Base-by-base conservation (phyloP, 2,113 vertebrate genomes). In the Mustela nigripes region DNA sequence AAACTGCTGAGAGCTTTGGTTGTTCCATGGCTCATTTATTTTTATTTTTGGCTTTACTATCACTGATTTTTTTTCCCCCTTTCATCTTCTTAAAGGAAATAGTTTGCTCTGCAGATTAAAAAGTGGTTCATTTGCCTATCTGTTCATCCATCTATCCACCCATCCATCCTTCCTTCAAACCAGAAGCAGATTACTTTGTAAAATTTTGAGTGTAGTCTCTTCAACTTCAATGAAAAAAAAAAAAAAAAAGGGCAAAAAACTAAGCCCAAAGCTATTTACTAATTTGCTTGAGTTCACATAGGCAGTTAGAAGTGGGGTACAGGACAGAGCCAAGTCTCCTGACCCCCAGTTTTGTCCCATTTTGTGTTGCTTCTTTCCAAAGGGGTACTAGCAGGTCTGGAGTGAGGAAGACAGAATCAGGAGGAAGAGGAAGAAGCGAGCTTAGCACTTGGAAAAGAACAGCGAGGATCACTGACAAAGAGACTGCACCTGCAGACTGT, bases 21-120 rank as follows among this genome's bases (percentile, higher is more conserved):
- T 71, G 39, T 76, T 63, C 11, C 33, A 24, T 3, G 33, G 45
- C 15, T 94, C 48, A 50, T 45, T 91, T 83, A 56, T 22, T 86
- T 97, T 91, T 93, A 69, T 39, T 71, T 69, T 93, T 79, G 58
- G 78, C 42, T 39, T 15, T 39, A 80, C 26, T 81, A 31, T 56
- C 48, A 69, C 16, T 79, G 53, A 63, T 22, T 81, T 63, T 36
- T 36, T 74, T 33, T 6, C 15, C 48, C 78, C 42, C 74, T 96
- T 97, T 96, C 53, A 96, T 95, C 62, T 93, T 95, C 56, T 96
- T 81, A 90, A 92, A 80, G 69, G 24, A 83, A 95, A 97, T 9
- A 9, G 11, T 79, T 81, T 93, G 21, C 19, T 62, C 53, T 86
- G 8, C n/a, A 91, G 71, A 89, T 96, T 87, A 14, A 39, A 88